Evolutionary conservation across 2,888 invertebrate species (phyloP).

Genomic region (Lithophane semibrunnea): DNA sequence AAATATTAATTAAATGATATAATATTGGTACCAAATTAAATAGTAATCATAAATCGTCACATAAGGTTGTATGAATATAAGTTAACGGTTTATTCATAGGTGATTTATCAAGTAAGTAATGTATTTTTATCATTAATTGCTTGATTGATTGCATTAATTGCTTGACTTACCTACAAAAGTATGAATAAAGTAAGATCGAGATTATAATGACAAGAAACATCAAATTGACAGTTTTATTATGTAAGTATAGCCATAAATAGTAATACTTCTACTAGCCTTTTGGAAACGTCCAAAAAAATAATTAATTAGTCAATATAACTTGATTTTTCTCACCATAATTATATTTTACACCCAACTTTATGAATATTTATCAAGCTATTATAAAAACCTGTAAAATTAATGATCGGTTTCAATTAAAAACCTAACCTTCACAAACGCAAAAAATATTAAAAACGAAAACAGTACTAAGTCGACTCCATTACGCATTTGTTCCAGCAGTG

Average conservation of each 20-base stretch:
- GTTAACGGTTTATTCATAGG: not conserved
- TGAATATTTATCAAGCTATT: not conserved
- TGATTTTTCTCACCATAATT: not conserved
- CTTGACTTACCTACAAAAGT: not conserved
- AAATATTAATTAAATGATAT: too few relatives aligned
- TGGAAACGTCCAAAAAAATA: not conserved
- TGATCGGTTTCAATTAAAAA: not conserved
- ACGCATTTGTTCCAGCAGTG: slow-evolving; percentile 78
- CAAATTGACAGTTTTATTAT: not conserved
- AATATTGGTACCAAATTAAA: too few relatives aligned
- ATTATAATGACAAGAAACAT: not conserved
- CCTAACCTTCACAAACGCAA: not conserved
- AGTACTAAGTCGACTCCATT: slow-evolving; percentile 74
- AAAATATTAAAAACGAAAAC: slow-evolving; percentile 57
- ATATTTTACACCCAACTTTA: too few relatives aligned
- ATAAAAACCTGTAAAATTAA: not conserved
- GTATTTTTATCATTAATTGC: too few relatives aligned
- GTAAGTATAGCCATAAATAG: not conserved
- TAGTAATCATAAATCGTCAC: not conserved
- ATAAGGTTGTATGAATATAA: not conserved
- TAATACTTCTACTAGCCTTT: not conserved
- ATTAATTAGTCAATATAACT: not conserved
- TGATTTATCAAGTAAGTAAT: not conserved
- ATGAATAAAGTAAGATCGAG: not conserved
- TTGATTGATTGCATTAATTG: too few relatives aligned